These are phyloP conservation scores for Thalpophila matura DNA, from an alignment of 2,888 invertebrate species.

Conservation along the genomic window DNA sequence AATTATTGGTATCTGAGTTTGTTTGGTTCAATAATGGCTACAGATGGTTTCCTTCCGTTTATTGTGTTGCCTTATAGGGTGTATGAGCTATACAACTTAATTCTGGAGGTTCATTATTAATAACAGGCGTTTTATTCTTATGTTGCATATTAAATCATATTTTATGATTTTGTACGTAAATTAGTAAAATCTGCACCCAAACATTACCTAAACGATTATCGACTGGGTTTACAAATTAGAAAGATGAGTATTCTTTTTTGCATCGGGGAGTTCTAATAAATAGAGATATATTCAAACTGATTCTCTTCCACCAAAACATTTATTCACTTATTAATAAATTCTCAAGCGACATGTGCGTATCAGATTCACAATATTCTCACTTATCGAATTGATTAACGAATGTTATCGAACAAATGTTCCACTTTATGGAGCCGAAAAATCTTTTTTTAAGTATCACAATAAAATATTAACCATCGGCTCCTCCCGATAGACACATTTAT, in stretches of 20 bases:
- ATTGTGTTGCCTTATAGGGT: slow-evolving; percentile 40
- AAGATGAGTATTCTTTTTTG: neutral
- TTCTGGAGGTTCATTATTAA: slow-evolving; percentile 1
- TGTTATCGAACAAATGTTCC: slow-evolving; percentile 52
- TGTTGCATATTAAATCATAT: neutral
- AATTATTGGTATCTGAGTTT: slow-evolving; percentile 54
- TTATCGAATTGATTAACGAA: slow-evolving; percentile 49
- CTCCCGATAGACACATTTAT: slow-evolving; percentile 87
- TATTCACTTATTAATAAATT: slow-evolving; percentile 8
- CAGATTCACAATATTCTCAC: slow-evolving; percentile 35
- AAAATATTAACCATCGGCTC: slow-evolving; percentile 55
- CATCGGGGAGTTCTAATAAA: neutral
- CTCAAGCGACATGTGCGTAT: slow-evolving; percentile 37
- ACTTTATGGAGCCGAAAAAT: slow-evolving; percentile 59
- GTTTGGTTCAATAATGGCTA: slow-evolving; percentile 39
- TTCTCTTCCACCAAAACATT: neutral
- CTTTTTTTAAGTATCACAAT: slow-evolving; percentile 63
- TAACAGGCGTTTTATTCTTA: neutral
- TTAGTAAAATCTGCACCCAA: too few species aligned
- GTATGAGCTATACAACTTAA: slow-evolving; percentile 22
- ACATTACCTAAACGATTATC: too few species aligned
- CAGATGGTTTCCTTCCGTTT: slow-evolving; percentile 43
- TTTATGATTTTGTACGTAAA: too few species aligned
- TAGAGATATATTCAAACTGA: neutral
- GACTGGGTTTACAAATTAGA: too few species aligned